Percentiles rank a stretch among this genome's conserved stretches.
Evolutionary conservation across 2,888 invertebrate genomes (phyloP).

Genomic region (Agrypnus murinus): DNA sequence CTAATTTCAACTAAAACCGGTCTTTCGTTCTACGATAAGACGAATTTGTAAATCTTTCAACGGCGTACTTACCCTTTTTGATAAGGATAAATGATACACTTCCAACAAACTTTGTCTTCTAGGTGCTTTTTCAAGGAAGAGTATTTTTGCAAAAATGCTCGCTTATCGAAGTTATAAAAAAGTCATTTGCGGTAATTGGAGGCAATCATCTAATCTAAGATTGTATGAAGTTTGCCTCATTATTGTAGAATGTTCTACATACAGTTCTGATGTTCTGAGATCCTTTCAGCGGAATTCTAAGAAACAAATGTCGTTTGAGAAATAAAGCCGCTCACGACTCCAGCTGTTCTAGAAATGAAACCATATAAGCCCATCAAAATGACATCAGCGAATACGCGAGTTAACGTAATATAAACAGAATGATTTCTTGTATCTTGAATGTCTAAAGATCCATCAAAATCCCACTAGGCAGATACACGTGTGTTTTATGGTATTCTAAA

Average conservation of each 20-base stretch:
- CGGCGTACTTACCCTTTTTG: neutral
- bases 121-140: neutral
- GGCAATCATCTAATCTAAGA: no score
- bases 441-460: slow-evolving; percentile 5
- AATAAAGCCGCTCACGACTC: neutral
- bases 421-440: slow-evolving; percentile 9
- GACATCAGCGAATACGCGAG: slow-evolving; percentile 14
- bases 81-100: neutral
- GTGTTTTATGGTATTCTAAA: no score
- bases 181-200: no score
- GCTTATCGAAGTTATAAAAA: no score
- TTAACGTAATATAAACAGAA: slow-evolving; percentile 21
- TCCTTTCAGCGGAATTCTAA: no score
- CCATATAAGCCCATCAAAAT: slow-evolving; percentile 12
- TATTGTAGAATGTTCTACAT: no score
- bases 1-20: slow-evolving; percentile 15
- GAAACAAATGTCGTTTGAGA: no score
- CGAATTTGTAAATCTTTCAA: neutral
- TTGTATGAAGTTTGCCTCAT: no score
- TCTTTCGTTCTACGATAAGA: slow-evolving; percentile 9
- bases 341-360: slow-evolving; percentile 5
- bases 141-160: neutral
- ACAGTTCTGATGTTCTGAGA: no score
- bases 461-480: neutral
- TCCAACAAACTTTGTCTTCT: neutral